These are phyloP conservation scores for Dasyornis broadbenti DNA, from an alignment of 2,113 vertebrate species.

Conservation along the genomic window DNA sequence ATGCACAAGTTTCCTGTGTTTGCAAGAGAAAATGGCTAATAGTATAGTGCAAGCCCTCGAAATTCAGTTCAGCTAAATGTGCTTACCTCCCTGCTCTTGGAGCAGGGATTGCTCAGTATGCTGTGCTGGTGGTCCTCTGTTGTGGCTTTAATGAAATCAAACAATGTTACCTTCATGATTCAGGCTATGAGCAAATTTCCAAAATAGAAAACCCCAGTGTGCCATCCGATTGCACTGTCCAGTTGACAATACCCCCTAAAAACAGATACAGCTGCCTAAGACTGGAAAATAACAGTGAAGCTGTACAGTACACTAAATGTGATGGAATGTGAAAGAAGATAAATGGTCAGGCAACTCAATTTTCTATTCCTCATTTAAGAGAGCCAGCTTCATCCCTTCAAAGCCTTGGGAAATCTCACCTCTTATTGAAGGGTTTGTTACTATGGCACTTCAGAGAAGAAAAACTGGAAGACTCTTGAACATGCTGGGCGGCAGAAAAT, in stretches of 20 bases:
- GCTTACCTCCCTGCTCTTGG: background rate
- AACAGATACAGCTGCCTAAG: background rate
- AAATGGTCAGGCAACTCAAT: background rate
- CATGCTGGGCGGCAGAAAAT: background rate
- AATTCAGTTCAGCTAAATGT: background rate
- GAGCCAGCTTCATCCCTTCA: background rate
- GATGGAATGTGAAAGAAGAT: slow-evolving; percentile 47
- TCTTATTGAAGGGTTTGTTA: background rate
- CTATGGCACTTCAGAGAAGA: slow-evolving; percentile 49
- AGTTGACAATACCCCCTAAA: background rate
- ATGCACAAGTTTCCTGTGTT: background rate
- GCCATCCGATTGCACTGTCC: background rate
- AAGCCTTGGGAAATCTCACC: background rate
- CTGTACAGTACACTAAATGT: background rate
- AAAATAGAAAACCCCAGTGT: background rate
- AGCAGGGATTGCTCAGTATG: background rate
- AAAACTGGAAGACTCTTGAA: slow-evolving; percentile 27
- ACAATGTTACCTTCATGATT: background rate
- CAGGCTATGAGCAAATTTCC: background rate
- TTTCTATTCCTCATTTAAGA: background rate
- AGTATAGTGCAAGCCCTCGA: background rate
- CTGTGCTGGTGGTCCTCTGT: background rate
- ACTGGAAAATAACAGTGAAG: background rate
- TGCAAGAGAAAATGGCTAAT: background rate
- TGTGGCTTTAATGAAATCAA: background rate